Evolutionary conservation across 2,888 invertebrate genomes (phyloP).

Genomic region (Fragum sueziense): DNA sequence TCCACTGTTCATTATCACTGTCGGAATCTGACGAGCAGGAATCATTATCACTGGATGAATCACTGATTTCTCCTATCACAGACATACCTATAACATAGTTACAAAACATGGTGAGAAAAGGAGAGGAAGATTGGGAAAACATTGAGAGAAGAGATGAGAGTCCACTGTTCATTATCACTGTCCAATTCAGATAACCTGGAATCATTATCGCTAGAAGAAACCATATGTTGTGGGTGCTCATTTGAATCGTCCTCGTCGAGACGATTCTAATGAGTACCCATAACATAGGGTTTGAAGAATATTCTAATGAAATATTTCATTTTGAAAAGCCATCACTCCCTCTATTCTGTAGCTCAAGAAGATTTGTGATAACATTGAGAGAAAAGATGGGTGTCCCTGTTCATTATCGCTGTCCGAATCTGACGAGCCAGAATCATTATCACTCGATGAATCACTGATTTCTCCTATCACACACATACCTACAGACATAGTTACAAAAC

Average conservation of each 20-base stretch:
- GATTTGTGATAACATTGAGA: too few relatives aligned
- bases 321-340: too few relatives aligned
- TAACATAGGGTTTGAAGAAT: too few relatives aligned
- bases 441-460: slow-evolving; percentile 63
- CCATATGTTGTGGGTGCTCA: too few relatives aligned
- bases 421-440: slow-evolving; percentile 47
- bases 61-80: slow-evolving; percentile 64
- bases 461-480: slow-evolving; percentile 57
- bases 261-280: too few relatives aligned
- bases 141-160: not conserved
- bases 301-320: slow-evolving; percentile 53
- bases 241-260: too few relatives aligned
- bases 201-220: slow-evolving; percentile 40
- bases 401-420: slow-evolving; percentile 59
- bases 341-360: too few relatives aligned
- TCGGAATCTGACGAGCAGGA: slow-evolving; percentile 56
- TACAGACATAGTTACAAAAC: too few relatives aligned
- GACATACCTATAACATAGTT: slow-evolving; percentile 43
- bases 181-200: slow-evolving; percentile 55
- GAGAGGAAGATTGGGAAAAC: too few relatives aligned
- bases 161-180: slow-evolving; percentile 45
- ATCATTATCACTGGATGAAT: slow-evolving; percentile 53
- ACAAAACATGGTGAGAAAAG: too few relatives aligned
- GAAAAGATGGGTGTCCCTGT: not conserved
- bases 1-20: slow-evolving; percentile 45